Evolutionary conservation across 2,888 invertebrate genomes (phyloP).

Genomic region (Drosophila picticornis): DNA sequence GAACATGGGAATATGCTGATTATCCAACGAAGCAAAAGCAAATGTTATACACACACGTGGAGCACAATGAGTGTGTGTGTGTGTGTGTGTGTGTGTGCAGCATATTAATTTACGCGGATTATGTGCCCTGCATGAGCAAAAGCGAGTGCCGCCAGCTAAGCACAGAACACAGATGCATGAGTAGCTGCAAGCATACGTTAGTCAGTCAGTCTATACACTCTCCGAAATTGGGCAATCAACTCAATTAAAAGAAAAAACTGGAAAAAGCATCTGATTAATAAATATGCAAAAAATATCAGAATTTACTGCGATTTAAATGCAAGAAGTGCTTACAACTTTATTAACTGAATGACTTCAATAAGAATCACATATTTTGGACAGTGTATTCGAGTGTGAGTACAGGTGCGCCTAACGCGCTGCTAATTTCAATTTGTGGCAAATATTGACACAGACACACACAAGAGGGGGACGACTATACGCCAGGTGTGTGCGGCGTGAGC

Average conservation of each 20-base stretch:
- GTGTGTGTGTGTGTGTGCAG: slow-evolving; percentile 60
- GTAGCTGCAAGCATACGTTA: slow-evolving; percentile 19
- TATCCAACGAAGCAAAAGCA: slow-evolving; percentile 35
- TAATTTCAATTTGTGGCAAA: slow-evolving; percentile 80
- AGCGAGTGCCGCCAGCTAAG: slow-evolving; percentile 41
- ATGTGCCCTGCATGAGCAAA: slow-evolving; percentile 69
- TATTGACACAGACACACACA: slow-evolving; percentile 70
- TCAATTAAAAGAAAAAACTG: neutral
- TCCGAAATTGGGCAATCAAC: neutral
- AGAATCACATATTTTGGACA: neutral
- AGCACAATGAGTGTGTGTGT: slow-evolving; percentile 42
- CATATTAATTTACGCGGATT: slow-evolving; percentile 78
- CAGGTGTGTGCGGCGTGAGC: slow-evolving; percentile 17
- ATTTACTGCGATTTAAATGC: neutral
- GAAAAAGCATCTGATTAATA: neutral
- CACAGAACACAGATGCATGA: slow-evolving; percentile 37
- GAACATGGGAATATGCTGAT: slow-evolving; percentile 3
- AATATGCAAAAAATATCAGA: neutral
- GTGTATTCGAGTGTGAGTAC: slow-evolving; percentile 43
- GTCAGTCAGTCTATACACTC: slow-evolving; percentile 4
- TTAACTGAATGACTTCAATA: neutral
- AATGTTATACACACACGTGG: slow-evolving; percentile 47
- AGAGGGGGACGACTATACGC: slow-evolving; percentile 7
- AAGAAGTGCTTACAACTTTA: neutral
- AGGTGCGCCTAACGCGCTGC: slow-evolving; percentile 79